Conservation (phyloP, 2,888 invertebrate species). For the Cosmia trapezina region DNA sequence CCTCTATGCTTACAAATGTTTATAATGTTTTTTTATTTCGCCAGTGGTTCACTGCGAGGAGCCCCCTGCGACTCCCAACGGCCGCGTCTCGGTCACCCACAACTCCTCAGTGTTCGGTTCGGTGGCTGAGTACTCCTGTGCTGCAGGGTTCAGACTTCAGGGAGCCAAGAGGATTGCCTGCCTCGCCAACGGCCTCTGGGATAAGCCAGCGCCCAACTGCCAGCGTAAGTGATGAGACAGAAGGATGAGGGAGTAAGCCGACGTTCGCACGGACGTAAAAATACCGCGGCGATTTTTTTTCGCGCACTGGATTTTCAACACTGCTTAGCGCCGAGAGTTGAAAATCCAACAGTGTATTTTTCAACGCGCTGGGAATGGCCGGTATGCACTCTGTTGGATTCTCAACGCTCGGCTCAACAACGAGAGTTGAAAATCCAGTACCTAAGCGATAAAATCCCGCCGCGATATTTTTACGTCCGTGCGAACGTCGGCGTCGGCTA, state of each 20-base stretch:
- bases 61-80: conserved; percentile 92
- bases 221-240: conserved; percentile 85
- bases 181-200: conserved; percentile 94
- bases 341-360: no score
- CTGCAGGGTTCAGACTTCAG: conserved; percentile 92
- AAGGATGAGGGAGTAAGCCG: background rate
- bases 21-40: background rate
- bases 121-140: conserved; percentile 94
- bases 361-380: no score
- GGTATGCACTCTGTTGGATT: no score
- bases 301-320: no score
- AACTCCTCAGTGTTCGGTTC: conserved; percentile 93
- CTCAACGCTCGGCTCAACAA: no score
- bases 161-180: conserved; percentile 93
- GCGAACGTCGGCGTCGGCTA: no score
- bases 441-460: no score
- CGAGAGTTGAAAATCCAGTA: no score
- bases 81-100: conserved; percentile 86
- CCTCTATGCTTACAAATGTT: background rate
- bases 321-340: no score
- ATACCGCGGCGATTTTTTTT: no score
- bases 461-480: no score
- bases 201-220: conserved; percentile 94
- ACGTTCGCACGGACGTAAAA: no score
- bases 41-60: conserved; percentile 93